These are phyloP conservation scores for Amniataba percoides DNA, from an alignment of 2,797 vertebrate species.

Conservation along the genomic window DNA sequence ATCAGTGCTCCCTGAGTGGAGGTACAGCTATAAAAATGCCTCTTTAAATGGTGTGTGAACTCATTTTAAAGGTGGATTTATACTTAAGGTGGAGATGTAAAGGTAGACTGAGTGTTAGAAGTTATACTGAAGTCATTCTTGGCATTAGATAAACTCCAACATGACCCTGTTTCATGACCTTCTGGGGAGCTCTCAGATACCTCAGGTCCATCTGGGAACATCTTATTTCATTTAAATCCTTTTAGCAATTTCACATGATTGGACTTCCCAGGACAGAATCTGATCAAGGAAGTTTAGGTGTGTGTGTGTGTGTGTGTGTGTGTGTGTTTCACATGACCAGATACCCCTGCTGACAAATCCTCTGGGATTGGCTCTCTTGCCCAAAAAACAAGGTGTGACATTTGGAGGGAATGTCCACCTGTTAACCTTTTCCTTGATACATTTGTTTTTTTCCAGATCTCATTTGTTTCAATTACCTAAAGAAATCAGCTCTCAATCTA, in stretches of 20 bases:
- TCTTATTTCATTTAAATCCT: neutral
- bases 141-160: neutral
- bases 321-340: constrained; percentile 1
- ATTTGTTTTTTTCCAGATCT: neutral
- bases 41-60: neutral
- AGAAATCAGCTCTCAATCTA: neutral
- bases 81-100: too few species aligned
- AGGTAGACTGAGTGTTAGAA: neutral
- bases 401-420: neutral
- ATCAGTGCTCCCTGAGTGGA: neutral
- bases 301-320: neutral
- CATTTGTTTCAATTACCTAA: neutral
- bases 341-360: neutral
- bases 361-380: neutral
- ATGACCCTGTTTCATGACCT: neutral
- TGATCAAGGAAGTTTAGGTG: neutral
- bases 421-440: neutral
- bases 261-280: neutral
- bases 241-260: neutral
- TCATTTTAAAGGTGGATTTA: neutral
- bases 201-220: neutral
- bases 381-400: neutral
- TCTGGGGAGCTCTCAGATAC: neutral
- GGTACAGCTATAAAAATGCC: neutral
- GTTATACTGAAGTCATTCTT: neutral